These are phyloP conservation scores for Thereva unica DNA, from an alignment of 2,888 invertebrate genomes.

Conservation along the genomic window DNA sequence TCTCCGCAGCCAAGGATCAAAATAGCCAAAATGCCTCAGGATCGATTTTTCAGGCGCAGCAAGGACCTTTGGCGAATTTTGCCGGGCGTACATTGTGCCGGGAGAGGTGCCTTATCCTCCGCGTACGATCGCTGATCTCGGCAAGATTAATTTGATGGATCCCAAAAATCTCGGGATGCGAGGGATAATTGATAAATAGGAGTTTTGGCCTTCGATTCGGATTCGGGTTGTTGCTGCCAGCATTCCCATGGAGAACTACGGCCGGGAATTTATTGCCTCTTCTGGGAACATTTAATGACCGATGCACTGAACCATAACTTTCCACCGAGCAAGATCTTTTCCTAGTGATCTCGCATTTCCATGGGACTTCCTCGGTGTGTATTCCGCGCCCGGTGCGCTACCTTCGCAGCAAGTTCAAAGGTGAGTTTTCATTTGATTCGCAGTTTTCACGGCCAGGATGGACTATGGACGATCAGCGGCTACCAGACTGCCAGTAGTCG, in stretches of 20 bases:
- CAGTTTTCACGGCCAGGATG: constrained; percentile 15
- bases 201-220: constrained; percentile 4
- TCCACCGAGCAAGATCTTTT: constrained; percentile 2
- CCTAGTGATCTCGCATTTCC: no score
- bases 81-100: neutral
- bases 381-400: no score
- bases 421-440: constrained; percentile 29
- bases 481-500: constrained; percentile 17
- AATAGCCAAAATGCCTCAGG: constrained; percentile 12
- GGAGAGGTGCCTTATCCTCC: constrained; percentile 17
- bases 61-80: constrained; percentile 5
- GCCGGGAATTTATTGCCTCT: neutral
- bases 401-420: constrained; percentile 11
- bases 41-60: constrained; percentile 15
- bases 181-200: constrained; percentile 17
- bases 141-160: constrained; percentile 29
- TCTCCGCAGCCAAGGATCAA: constrained; percentile 17
- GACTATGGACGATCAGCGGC: neutral
- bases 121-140: constrained; percentile 18
- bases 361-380: no score
- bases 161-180: neutral
- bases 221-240: neutral
- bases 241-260: neutral
- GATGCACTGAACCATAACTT: neutral
- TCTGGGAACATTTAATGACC: constrained; percentile 3